Evolutionary conservation across 2,113 vertebrate species (phyloP), one percentile per base, ranked within the genome.

Genomic region (Galeopterus variegatus): DNA sequence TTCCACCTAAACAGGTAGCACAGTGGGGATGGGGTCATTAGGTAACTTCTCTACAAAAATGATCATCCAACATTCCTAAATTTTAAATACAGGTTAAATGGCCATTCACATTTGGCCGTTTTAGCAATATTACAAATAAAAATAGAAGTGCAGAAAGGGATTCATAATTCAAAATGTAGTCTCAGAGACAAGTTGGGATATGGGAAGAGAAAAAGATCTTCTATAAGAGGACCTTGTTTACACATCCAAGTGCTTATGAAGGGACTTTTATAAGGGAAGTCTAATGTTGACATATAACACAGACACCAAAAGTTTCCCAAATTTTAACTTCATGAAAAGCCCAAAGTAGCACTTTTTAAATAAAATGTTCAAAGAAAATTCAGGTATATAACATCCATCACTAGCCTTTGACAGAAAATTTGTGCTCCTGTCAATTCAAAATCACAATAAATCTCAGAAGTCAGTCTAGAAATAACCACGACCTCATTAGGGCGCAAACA

Each of bases 1-100:
- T 99, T 99, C 99, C 99, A 99, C 98, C 99, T 99, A 82, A 93
- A 89, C 4, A 88, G 85, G 50, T 14, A 95, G 56, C 82, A 97
- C 36, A 73, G 65, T n/a, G 54, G 2, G 36, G 62, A 80, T 31
- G 24, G 76, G 65, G 33, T 60, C 31, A 7, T 41, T 62, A n/a
- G 67, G n/a, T 33, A 41, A 83, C 33, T 60, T 52, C 52, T 83
- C 5, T 21, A 26, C 58, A 7, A 58, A 84, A 33, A 31, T 2
- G 36, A 64, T 17, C n/a, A 21, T 8, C 52, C 33, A 52, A 52
- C 56, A 41, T 12, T 58, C 56, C 48, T 10, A 31, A 52, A 50
- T 72, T 83, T 56, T 54, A 56, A 54, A 26, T 45, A 65, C 28
- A 54, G 26, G 15, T 50, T 77, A 65, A 52, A 26, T 56, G 31